Base-by-base conservation (phyloP, 2,113 vertebrate genomes). In the Thalassoma bifasciatum region DNA sequence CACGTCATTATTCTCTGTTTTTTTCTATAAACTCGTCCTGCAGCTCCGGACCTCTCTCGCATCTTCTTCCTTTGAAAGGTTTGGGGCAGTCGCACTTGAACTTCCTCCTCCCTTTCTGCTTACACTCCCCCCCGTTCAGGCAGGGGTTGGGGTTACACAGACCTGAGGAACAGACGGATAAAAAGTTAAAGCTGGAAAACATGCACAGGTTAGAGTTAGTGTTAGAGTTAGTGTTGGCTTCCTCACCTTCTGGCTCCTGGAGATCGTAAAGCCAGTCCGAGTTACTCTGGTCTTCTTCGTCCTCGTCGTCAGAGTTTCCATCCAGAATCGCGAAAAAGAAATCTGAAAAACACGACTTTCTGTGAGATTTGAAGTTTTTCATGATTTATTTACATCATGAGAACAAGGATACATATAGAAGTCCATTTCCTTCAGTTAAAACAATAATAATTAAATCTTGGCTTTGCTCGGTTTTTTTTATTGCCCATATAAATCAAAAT, bases 121-220 rank as follows among this genome's bases (percentile, higher is more conserved):
- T 59, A 84, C 94, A 95, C 17, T 80, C 70, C 6, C 94, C 94
- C 0, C 89, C 81, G 42, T 95, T 88, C 2, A 36, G 60, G 46
- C 94, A 95, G 59, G 93, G 93, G 67, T 93, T 94, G 34, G 92
- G 90, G 21, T 50, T 46, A 65, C 94, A 95, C 1, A 1, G 12
- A 16, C 92, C 94, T 95, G 65, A 54, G 23, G 66, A 77, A 21
- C 8, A 81, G 14, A 14, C 16, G 37, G n/a, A 10, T 19, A 2
- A 34, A 3, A 36, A n/a, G 60, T 64, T 0, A 26, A 24, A 72
- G 12, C 19, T 23, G 38, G 10, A 40, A 40, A 13, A 30, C 30
- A 30, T 30, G 3, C 30, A 30, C 30, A 30, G n/a, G n/a, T n/a
- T n/a, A n/a, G n/a, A n/a, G n/a, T n/a, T n/a, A n/a, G 6, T 6